These are phyloP conservation scores for Ennomos quercinarius DNA, from an alignment of 2,888 invertebrate species.

Conservation along the genomic window DNA sequence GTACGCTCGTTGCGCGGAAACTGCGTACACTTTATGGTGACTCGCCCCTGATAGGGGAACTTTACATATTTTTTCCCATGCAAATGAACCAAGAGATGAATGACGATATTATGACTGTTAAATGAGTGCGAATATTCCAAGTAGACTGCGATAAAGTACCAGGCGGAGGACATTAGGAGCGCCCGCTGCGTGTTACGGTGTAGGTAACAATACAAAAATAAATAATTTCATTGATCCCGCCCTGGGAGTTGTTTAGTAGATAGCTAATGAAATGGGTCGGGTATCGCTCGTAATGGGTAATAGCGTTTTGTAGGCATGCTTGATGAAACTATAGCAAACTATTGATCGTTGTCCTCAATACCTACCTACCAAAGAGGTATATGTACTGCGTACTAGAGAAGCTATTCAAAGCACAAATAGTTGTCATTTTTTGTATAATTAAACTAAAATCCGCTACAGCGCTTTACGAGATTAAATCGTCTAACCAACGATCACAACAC, in stretches of 20 bases:
- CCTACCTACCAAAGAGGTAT: too few species aligned
- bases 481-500: too few species aligned
- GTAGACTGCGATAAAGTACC: slow-evolving; percentile 16
- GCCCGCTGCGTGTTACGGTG: slow-evolving; percentile 37
- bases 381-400: too few species aligned
- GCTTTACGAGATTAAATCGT: too few species aligned
- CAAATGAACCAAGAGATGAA: slow-evolving; percentile 12
- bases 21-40: slow-evolving; percentile 2
- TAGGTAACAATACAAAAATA: slow-evolving; percentile 44
- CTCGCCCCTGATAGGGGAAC: too few species aligned
- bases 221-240: slow-evolving; percentile 48
- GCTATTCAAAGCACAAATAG: too few species aligned
- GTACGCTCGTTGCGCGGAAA: neutral
- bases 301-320: slow-evolving; percentile 24
- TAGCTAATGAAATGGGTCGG: slow-evolving; percentile 53
- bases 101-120: slow-evolving; percentile 9
- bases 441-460: too few species aligned
- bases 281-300: slow-evolving; percentile 42
- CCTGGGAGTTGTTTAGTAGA: slow-evolving; percentile 47
- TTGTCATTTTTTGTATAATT: too few species aligned
- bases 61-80: slow-evolving; percentile 11
- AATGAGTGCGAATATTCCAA: slow-evolving; percentile 11
- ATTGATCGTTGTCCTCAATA: slow-evolving; percentile 12
- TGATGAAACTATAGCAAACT: slow-evolving; percentile 8
- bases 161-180: slow-evolving; percentile 7